phyloP scores from a whole-genome alignment of 37 sponge, comb jelly and placozoan species.

The Geodia barretti region DNA sequence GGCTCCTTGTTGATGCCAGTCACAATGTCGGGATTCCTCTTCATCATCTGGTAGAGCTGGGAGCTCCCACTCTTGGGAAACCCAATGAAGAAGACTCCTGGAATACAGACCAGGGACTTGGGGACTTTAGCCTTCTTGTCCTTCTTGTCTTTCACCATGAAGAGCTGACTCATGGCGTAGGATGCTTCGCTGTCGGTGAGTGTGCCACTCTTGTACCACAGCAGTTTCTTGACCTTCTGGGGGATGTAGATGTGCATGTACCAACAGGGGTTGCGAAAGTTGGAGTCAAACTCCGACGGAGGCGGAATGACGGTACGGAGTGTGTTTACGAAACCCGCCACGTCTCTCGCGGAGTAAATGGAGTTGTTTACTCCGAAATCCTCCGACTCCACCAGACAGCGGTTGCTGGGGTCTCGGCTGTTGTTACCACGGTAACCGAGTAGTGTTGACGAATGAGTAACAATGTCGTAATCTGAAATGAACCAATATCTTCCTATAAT shows the following conservation, averaged over 20 bases:
- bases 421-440: not conserved
- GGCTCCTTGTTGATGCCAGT: slow-evolving; percentile 54
- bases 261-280: slow-evolving; percentile 41
- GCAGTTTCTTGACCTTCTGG: not conserved
- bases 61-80: slow-evolving; percentile 72
- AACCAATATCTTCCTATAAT: too few relatives aligned
- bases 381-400: not conserved
- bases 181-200: slow-evolving; percentile 16
- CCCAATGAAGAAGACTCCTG: slow-evolving; percentile 60
- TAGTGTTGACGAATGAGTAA: not conserved
- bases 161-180: not conserved
- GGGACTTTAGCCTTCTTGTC: not conserved
- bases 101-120: slow-evolving; percentile 44
- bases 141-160: not conserved
- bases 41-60: slow-evolving; percentile 55
- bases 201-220: not conserved
- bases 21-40: slow-evolving; percentile 21
- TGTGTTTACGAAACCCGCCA: not conserved
- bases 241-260: slow-evolving; percentile 18
- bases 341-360: not conserved
- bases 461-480: not conserved
- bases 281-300: not conserved
- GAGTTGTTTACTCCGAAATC: not conserved
- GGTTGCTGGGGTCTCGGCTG: not conserved
- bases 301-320: slow-evolving; percentile 24